Conservation (phyloP, 2,113 vertebrate genomes). For the Mormyrus lacerda region DNA sequence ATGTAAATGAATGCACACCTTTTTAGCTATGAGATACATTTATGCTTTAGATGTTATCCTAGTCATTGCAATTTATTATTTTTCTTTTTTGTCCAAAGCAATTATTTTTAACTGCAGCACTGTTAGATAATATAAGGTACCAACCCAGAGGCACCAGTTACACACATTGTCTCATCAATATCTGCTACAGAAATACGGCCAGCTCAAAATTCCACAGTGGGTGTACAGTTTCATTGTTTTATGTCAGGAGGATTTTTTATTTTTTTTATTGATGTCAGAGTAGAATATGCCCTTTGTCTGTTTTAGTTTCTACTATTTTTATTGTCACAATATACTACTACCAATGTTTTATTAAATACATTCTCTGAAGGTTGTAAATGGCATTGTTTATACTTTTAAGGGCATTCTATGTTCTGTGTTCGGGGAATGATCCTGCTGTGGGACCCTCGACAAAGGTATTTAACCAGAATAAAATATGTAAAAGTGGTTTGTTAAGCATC, state of each 20-base stretch:
- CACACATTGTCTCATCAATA: not conserved
- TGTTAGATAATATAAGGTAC: not conserved
- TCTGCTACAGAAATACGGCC: not conserved
- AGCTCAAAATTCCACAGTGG: not conserved
- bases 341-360: not conserved
- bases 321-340: not conserved
- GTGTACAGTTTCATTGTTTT: not conserved
- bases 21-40: not conserved
- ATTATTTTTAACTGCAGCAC: constrained; percentile 3
- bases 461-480: not conserved
- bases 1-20: too few relatives aligned
- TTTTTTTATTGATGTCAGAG: not conserved
- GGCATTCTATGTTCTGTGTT: not conserved
- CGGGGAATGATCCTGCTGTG: not conserved
- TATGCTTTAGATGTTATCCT: not conserved
- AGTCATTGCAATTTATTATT: not conserved
- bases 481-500: not conserved
- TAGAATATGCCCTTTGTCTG: not conserved
- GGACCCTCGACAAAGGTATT: not conserved
- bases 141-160: not conserved
- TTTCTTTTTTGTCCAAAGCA: not conserved
- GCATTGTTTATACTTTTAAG: not conserved
- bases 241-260: not conserved
- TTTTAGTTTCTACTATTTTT: not conserved
- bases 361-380: not conserved